Conservation (phyloP, 1,140 invertebrate species). For the Eurosta solidaginis region DNA sequence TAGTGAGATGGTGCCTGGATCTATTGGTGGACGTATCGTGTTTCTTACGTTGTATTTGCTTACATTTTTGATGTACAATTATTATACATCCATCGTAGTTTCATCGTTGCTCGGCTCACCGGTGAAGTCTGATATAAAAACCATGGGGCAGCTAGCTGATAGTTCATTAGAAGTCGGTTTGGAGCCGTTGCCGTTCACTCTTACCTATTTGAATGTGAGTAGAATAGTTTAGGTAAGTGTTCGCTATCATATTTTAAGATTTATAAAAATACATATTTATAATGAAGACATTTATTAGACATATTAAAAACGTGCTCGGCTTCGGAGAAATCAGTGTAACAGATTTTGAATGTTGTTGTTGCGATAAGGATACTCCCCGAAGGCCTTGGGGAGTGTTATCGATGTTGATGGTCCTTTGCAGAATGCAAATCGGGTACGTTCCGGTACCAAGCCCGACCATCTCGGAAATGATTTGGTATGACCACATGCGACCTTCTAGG, state of each 20-base stretch:
- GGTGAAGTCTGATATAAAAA: slow-evolving; percentile 48
- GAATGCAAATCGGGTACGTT: too few relatives aligned
- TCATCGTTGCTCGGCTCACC: slow-evolving; percentile 47
- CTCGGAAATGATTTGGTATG: too few relatives aligned
- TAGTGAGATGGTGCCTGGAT: slow-evolving; percentile 46
- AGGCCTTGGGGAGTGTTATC: too few relatives aligned
- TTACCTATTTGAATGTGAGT: slow-evolving; percentile 39
- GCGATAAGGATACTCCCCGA: too few relatives aligned
- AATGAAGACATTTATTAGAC: neutral
- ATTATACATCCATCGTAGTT: slow-evolving; percentile 55
- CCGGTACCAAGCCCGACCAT: too few relatives aligned
- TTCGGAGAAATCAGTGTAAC: too few relatives aligned
- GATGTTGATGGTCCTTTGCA: too few relatives aligned
- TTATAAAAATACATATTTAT: neutral
- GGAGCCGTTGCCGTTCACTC: slow-evolving; percentile 45
- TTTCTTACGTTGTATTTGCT: slow-evolving; percentile 49
- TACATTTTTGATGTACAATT: slow-evolving; percentile 53
- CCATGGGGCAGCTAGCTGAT: slow-evolving; percentile 50
- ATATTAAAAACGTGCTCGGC: too few relatives aligned
- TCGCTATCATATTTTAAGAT: too few relatives aligned
- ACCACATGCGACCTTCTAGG: too few relatives aligned
- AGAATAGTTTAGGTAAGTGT: neutral
- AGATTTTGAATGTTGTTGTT: too few relatives aligned
- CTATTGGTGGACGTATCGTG: slow-evolving; percentile 49
- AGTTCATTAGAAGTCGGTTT: slow-evolving; percentile 49